These are phyloP conservation scores for Vireo altiloquus DNA, from an alignment of 2,113 vertebrate species.

Conservation along the genomic window DNA sequence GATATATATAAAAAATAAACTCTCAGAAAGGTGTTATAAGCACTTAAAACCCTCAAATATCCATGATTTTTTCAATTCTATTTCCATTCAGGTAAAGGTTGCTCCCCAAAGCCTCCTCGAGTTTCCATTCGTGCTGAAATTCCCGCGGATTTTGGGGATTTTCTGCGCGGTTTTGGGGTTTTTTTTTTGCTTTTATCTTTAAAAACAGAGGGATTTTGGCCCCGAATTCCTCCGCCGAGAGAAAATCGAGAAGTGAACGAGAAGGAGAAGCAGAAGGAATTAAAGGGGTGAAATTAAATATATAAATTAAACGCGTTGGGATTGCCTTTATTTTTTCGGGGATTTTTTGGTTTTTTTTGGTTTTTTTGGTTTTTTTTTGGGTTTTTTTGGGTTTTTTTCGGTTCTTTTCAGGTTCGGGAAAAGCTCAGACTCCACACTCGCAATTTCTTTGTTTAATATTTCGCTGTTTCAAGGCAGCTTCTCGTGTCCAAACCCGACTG, in stretches of 20 bases:
- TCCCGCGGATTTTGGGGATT: no score
- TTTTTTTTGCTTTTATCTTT: no score
- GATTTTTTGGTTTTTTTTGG: no score
- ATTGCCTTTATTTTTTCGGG: no score
- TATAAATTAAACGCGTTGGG: neutral
- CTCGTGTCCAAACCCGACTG: neutral
- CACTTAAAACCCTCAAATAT: neutral
- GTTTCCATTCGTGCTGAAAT: no score
- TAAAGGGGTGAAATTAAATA: neutral
- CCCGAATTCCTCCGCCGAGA: no score
- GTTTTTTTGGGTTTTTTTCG: neutral
- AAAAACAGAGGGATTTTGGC: no score
- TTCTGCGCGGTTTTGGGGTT: no score
- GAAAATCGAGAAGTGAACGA: no score
- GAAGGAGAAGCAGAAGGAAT: neutral
- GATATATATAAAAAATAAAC: neutral
- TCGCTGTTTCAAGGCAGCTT: neutral
- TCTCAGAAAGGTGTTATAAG: neutral
- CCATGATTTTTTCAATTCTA: neutral
- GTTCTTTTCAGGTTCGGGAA: neutral
- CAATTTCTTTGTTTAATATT: neutral
- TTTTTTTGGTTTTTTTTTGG: no score
- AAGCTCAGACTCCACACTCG: rapidly evolving
- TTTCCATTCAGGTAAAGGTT: no score
- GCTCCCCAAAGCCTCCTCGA: no score